Conservation (phyloP, 2,888 invertebrate genomes). For the Melanargia galathea region DNA sequence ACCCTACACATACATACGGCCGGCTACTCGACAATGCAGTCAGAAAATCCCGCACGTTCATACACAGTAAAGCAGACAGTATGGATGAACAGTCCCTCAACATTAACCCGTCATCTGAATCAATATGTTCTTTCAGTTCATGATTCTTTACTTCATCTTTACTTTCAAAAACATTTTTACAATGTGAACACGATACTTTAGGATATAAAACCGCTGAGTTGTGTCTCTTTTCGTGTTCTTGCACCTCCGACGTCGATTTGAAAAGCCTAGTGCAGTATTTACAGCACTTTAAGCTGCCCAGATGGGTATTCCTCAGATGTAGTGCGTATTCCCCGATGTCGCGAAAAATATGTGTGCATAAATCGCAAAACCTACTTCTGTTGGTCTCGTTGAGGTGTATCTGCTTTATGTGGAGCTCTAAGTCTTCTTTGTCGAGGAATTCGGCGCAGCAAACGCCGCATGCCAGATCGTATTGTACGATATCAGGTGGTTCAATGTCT, state of each 20-base stretch:
- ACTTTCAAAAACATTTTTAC: constrained; percentile 46
- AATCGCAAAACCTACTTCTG: constrained; percentile 48
- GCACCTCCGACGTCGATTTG: constrained; percentile 36
- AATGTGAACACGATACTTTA: constrained; percentile 57
- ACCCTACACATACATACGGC: constrained; percentile 48
- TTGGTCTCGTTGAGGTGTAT: constrained; percentile 49
- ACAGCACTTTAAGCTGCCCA: constrained; percentile 52
- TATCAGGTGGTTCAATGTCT: constrained; percentile 6
- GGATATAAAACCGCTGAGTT: constrained; percentile 28
- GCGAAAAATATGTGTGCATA: constrained; percentile 50
- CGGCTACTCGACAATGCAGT: constrained; percentile 40
- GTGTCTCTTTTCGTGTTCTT: constrained; percentile 57
- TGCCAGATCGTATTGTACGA: constrained; percentile 48
- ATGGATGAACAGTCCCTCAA: constrained; percentile 48
- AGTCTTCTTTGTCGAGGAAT: constrained; percentile 64
- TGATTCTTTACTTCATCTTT: constrained; percentile 50
- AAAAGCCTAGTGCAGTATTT: constrained; percentile 57
- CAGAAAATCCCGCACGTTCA: constrained; percentile 52
- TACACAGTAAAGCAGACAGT: constrained; percentile 56
- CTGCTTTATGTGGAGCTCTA: constrained; percentile 56
- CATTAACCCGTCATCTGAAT: constrained; percentile 51
- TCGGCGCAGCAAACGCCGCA: constrained; percentile 61
- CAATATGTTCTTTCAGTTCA: constrained; percentile 44
- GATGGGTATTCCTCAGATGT: constrained; percentile 59
- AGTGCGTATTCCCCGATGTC: constrained; percentile 52